Evolutionary conservation across 2,113 vertebrate genomes (phyloP).

Genomic region (Gasterosteus aculeatus): DNA sequence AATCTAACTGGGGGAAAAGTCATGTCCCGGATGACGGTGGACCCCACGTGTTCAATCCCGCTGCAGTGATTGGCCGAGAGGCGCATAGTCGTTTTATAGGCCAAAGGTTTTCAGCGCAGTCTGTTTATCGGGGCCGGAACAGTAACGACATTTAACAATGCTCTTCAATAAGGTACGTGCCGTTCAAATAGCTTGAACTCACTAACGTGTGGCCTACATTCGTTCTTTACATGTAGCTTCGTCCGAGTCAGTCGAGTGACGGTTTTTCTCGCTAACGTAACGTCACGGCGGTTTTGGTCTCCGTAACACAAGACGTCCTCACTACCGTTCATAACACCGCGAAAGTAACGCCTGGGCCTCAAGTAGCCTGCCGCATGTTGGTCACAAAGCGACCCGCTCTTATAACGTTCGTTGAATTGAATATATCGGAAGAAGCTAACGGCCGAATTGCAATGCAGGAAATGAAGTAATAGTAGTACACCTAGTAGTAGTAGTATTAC

Average conservation of each 20-base stretch:
- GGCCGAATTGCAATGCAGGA: too few species aligned
- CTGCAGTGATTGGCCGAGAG: constrained; percentile 56
- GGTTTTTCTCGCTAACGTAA: background rate
- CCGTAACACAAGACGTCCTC: background rate
- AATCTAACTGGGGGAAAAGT: constrained; percentile 52
- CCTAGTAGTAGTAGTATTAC: too few species aligned
- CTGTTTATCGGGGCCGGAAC: background rate
- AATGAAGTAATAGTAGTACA: too few species aligned
- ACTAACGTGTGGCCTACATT: fast-evolving
- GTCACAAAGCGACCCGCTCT: too few species aligned
- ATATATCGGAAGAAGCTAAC: too few species aligned
- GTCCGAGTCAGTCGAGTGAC: fast-evolving
- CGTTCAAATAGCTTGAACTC: fast-evolving
- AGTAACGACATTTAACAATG: constrained; percentile 25
- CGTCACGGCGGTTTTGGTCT: background rate
- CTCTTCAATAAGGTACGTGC: constrained; percentile 64
- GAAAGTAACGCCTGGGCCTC: background rate
- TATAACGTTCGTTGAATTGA: too few species aligned
- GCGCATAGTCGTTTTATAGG: fast-evolving
- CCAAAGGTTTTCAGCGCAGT: background rate
- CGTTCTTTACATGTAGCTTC: background rate
- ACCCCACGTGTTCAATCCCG: constrained; percentile 37
- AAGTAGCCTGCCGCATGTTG: background rate
- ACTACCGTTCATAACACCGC: background rate
- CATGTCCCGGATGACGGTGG: fast-evolving